These are phyloP conservation scores for Mimumesa dahlbomi DNA, from an alignment of 2,888 invertebrate species.

Conservation along the genomic window DNA sequence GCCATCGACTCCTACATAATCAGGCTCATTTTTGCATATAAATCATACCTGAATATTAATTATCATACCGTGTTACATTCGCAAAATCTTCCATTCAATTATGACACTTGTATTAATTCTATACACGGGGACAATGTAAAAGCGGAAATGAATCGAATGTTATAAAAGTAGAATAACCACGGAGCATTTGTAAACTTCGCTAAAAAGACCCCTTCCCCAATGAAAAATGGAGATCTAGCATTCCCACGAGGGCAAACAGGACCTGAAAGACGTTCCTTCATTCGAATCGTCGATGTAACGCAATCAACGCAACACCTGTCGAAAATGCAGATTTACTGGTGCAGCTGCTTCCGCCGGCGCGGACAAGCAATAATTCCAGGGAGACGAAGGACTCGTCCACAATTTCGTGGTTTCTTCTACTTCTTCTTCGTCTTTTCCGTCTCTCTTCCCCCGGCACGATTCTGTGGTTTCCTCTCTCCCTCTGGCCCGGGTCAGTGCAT, in stretches of 20 bases:
- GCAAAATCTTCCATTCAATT: too few relatives aligned
- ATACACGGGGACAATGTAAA: too few relatives aligned
- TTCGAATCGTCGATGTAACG: conserved; percentile 57
- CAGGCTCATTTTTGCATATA: background rate
- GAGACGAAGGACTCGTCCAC: conserved; percentile 52
- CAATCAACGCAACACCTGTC: conserved; percentile 70
- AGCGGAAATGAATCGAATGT: too few relatives aligned
- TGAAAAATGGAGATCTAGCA: conserved; percentile 12
- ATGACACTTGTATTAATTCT: too few relatives aligned
- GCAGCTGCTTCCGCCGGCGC: conserved; percentile 70
- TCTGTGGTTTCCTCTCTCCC: conserved; percentile 4
- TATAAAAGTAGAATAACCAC: too few relatives aligned
- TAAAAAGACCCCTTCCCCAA: too few relatives aligned
- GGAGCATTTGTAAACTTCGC: too few relatives aligned
- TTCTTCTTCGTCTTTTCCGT: conserved; percentile 27
- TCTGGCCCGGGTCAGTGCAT: conserved; percentile 18
- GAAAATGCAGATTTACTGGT: conserved; percentile 69
- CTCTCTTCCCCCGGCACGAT: conserved; percentile 3
- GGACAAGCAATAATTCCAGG: conserved; percentile 61
- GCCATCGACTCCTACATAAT: background rate
- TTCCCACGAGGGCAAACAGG: conserved; percentile 39
- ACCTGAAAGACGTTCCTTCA: conserved; percentile 37
- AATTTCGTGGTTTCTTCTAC: conserved; percentile 62
- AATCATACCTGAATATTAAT: too few relatives aligned
- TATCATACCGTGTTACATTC: too few relatives aligned